Evolutionary conservation across 2,113 vertebrate species (phyloP).

Genomic region (Peromyscus californicus): DNA sequence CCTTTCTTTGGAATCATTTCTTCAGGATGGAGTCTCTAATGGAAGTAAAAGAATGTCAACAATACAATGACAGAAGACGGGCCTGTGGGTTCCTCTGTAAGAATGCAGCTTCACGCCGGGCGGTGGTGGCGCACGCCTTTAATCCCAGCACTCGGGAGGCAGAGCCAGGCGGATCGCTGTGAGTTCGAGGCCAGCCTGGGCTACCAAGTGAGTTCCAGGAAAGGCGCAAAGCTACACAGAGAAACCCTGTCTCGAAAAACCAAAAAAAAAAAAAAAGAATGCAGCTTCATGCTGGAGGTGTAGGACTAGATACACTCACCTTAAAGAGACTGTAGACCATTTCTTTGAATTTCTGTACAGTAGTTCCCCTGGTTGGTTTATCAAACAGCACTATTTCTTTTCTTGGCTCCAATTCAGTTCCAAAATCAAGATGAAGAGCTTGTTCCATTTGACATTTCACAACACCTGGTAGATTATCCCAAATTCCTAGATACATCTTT

Average conservation of each 20-base stretch:
- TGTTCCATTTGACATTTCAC: conserved; percentile 98
- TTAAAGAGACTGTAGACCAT: conserved; percentile 97
- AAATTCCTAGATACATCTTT: conserved; percentile 96
- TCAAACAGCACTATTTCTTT: conserved; percentile 94
- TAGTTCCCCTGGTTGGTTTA: conserved; percentile 96
- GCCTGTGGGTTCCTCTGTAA: neutral
- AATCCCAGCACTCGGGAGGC: no score
- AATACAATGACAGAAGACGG: neutral
- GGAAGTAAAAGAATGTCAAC: neutral
- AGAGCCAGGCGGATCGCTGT: no score
- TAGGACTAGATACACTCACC: conserved; percentile 86
- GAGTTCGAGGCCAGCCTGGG: no score
- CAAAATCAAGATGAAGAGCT: conserved; percentile 92
- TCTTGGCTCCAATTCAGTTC: conserved; percentile 93
- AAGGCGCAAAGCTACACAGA: no score
- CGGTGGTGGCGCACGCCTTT: no score
- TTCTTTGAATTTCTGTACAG: conserved; percentile 98
- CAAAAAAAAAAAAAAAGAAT: no score
- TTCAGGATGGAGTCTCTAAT: neutral
- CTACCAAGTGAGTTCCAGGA: no score
- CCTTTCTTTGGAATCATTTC: conserved; percentile 19
- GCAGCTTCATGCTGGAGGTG: neutral
- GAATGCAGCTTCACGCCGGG: neutral
- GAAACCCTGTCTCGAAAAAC: no score
- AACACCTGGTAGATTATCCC: conserved; percentile 96